Base-by-base conservation (phyloP, 2,113 vertebrate genomes). In the Pelobates fuscus region DNA sequence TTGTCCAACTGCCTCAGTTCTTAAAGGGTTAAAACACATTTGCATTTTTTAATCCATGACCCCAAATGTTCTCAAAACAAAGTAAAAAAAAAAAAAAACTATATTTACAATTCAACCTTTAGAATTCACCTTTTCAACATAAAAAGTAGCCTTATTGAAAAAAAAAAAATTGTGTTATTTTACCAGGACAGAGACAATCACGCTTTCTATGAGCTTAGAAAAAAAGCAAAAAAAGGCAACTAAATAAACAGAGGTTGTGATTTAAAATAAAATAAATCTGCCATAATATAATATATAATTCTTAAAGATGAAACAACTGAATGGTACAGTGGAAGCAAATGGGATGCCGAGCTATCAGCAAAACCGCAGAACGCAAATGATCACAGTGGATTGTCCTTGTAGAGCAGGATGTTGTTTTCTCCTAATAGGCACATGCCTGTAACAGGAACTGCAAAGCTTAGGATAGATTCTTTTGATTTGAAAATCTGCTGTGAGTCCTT, bases 401-500 rank as follows among this genome's bases (percentile, higher is more conserved):
- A 29, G 18, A 59, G 67, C 52, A 59, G 71, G 63, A 67, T 75
- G 71, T 67, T 49, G 58, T 59, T 29, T 75, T 57, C 55, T 30
- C 29, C 49, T 74, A 74, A 74, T 74, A 74, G 46, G 71, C 71
- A 27, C 49, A 74, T 67, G 65, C 62, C 52, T 59, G 52, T n/a
- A 43, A 21, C 54, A 67, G 49, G 41, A 54, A 59, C 63, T 24
- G 71, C 49, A 41, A 15, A 23, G 30, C 60, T 74, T 27, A 44
- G 62, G 41, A 67, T 43, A 58, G 23, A 75, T 58, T 75, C 71
- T 59, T 75, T 75, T 75, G 52, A 75, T 75, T 75, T 75, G 25
- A 75, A 75, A 75, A 75, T 75, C 63, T 66, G 63, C 54, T 75
- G 62, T 46, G 63, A 75, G 52, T 58, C 71, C 64, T 74, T 66